Evolutionary conservation across 2,797 vertebrate species (phyloP).

Genomic region (Phrynocephalus vlangalii): DNA sequence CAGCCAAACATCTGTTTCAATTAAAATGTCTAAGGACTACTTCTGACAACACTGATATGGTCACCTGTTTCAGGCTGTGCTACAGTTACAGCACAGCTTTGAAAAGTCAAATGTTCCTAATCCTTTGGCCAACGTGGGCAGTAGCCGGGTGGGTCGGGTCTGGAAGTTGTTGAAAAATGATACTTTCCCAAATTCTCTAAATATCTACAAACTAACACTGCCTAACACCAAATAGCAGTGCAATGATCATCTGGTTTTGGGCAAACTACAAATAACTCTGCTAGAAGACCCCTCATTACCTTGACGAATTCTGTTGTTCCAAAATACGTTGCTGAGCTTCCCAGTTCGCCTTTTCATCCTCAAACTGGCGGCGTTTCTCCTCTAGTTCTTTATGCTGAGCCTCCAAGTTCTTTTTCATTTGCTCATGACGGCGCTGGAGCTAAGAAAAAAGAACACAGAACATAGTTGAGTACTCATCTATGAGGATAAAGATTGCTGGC

Average conservation of each 20-base stretch:
- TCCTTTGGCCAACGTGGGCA: too few relatives aligned
- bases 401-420: conserved; percentile 99
- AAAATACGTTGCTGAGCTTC: conserved; percentile 92
- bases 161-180: too few relatives aligned
- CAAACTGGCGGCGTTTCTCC: conserved; percentile 94
- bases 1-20: neutral
- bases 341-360: conserved; percentile 94
- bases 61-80: neutral
- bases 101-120: neutral
- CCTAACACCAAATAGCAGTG: too few relatives aligned
- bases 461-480: neutral
- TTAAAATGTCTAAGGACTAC: neutral
- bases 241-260: too few relatives aligned
- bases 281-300: conserved; percentile 72
- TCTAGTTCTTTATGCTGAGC: conserved; percentile 96
- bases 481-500: neutral
- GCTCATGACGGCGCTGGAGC: conserved; percentile 96
- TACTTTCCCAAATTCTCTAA: too few relatives aligned
- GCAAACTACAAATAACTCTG: neutral
- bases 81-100: neutral
- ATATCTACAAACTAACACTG: too few relatives aligned
- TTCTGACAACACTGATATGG: neutral
- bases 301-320: conserved; percentile 96
- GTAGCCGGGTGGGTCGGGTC: too few relatives aligned
- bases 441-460: conserved; percentile 58